Percentiles rank a stretch among this genome's conserved stretches.
These are phyloP conservation scores for Aphodius sticticus DNA, from an alignment of 2,888 invertebrate genomes.

Conservation along the genomic window DNA sequence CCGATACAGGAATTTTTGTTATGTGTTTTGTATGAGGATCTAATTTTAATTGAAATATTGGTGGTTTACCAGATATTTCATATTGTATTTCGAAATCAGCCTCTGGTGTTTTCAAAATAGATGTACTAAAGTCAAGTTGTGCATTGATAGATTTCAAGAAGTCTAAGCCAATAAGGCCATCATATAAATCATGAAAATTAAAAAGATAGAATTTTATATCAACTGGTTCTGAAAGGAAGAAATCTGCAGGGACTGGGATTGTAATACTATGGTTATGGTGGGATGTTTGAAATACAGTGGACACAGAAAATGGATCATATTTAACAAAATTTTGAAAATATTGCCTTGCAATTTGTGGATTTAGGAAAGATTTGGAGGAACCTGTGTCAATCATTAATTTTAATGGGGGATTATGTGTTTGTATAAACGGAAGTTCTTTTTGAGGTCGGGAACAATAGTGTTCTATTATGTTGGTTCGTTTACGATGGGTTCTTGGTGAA, in stretches of 20 bases:
- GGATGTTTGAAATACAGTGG: neutral
- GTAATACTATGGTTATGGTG: neutral
- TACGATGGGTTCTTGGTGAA: neutral
- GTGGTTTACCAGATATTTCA: neutral
- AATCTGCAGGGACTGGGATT: neutral
- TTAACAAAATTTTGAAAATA: neutral
- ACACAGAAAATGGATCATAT: neutral
- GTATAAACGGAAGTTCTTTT: neutral
- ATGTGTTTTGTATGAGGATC: neutral
- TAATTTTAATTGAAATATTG: neutral
- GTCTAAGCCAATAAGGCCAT: neutral
- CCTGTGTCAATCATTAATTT: neutral
- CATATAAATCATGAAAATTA: neutral
- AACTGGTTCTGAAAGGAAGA: neutral
- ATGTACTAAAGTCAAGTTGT: neutral
- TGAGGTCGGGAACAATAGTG: neutral
- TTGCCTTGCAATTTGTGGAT: neutral
- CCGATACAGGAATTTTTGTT: neutral
- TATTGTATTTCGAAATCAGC: neutral
- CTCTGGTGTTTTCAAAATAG: neutral
- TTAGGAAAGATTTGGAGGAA: too few species aligned
- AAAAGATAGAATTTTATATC: neutral
- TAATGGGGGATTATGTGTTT: neutral
- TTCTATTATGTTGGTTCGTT: neutral
- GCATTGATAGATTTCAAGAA: neutral